These are phyloP conservation scores for Entomyzon cyanotis DNA, from an alignment of 2,113 vertebrate species.

Conservation along the genomic window DNA sequence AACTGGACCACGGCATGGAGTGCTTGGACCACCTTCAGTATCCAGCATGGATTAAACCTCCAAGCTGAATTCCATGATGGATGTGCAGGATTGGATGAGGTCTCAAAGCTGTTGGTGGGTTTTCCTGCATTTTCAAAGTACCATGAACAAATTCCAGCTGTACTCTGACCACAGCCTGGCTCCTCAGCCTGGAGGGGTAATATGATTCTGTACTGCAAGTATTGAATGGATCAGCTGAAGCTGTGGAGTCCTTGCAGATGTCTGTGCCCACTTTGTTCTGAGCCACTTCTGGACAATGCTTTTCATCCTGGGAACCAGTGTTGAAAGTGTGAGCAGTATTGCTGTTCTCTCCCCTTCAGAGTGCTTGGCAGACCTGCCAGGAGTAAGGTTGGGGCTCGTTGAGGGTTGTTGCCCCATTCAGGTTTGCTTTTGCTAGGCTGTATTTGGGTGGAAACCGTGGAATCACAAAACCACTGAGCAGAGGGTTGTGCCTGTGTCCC, in stretches of 20 bases:
- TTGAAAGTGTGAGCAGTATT: not conserved
- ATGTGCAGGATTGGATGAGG: not conserved
- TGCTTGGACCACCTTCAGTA: not conserved
- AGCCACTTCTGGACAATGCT: not conserved
- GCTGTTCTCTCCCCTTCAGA: not conserved
- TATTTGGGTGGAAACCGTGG: not conserved
- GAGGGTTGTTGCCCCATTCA: not conserved
- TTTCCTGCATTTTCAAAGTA: not conserved
- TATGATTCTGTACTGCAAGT: not conserved
- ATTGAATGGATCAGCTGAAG: not conserved
- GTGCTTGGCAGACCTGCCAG: not conserved
- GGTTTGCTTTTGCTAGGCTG: not conserved
- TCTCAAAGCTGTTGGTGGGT: not conserved
- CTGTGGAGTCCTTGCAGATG: not conserved
- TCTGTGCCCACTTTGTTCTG: not conserved
- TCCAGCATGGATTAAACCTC: not conserved
- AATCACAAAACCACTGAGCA: not conserved
- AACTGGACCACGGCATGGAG: fast-evolving
- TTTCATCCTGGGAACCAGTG: not conserved
- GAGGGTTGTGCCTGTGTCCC: not conserved
- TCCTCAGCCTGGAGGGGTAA: not conserved
- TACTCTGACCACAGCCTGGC: not conserved
- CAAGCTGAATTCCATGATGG: not conserved
- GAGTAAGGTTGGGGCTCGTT: not conserved
- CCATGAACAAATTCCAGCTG: not conserved